Base-by-base conservation (phyloP, 2,888 invertebrate species). In the Conomelus anceps region DNA sequence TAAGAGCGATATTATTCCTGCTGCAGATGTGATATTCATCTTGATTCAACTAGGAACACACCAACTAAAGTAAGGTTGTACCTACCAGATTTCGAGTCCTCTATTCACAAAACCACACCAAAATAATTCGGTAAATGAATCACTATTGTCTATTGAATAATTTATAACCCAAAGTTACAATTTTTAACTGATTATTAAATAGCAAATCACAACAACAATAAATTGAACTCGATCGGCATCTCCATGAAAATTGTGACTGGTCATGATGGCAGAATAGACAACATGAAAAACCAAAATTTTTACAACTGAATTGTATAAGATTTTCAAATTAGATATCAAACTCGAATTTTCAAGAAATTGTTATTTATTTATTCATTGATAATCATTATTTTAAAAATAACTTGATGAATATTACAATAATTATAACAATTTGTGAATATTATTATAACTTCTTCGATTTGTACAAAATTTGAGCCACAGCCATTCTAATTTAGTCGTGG, bases 1-100 rank as follows among this genome's bases (percentile, higher is more conserved):
- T 92, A 99, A 94, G 92, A 99, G 96, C 94, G 99, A 98, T 93
- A 99, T 97, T 91, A 99, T 98, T 93, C 99, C 99, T 93, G 98
- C 98, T 90, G 88, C 86, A 0, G 86, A 86, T 11, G 86, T 86
- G n/a, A 86, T 86, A 86, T 86, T 86, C 86, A 86, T 86, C 26
- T 13, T 86, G 9, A 6, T 24, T 22, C 20, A 22, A 85, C 3
- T 85, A 3, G 24, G 24, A 23, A 22, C 85, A 63, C 63, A n/a
- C 63, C 63, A 63, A 63, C 6, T 6, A 1, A 63, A 63, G 63
- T 63, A n/a, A 13, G 13, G 13, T 13, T 34, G 63, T 63, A 63
- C 63, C 13, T 63, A 63, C 26, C 26, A 26, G 26, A 26, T 63
- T 63, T n/a, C 20, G n/a, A n/a, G 63, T 63, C 63, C 63, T 63